Percentiles rank a stretch among this genome's conserved stretches.
phyloP scores from a whole-genome alignment of 37 sponge, comb jelly and placozoan species.

The Aphrocallistes beatrix region DNA sequence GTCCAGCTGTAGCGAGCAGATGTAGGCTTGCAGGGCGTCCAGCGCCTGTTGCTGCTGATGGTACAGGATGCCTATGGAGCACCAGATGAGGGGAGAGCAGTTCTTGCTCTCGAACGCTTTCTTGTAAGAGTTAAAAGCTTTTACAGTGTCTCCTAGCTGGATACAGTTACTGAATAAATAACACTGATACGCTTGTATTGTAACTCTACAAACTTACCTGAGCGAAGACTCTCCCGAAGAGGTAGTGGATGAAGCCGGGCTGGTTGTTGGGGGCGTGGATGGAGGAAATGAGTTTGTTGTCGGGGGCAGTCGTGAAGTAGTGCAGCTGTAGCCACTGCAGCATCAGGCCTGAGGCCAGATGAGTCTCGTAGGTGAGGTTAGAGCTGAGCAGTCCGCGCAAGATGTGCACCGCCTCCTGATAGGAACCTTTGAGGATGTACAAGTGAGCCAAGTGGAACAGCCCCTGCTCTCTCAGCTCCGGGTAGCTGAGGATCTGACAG shows the following conservation, averaged over 20 bases:
- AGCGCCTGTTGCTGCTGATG: slow-evolving; percentile 13
- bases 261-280: slow-evolving; percentile 2
- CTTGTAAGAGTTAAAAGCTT: background rate
- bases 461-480: background rate
- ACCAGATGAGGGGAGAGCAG: slow-evolving; percentile 1
- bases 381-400: background rate
- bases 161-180: too few species aligned
- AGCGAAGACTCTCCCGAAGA: background rate
- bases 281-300: background rate
- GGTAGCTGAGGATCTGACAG: slow-evolving; percentile 4
- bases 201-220: background rate
- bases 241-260: background rate
- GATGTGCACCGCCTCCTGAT: slow-evolving; percentile 9
- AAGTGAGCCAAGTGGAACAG: background rate
- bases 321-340: slow-evolving; percentile 14
- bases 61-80: background rate
- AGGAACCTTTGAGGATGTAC: background rate
- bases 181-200: too few species aligned
- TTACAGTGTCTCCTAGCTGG: background rate
- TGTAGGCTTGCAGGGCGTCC: slow-evolving; percentile 14
- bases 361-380: background rate
- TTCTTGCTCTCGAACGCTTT: slow-evolving; percentile 9
- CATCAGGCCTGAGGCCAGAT: background rate
- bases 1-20: background rate
- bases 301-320: slow-evolving; percentile 9